These are phyloP conservation scores for Aphis gossypii DNA, from an alignment of 1,140 invertebrate genomes.

Conservation along the genomic window DNA sequence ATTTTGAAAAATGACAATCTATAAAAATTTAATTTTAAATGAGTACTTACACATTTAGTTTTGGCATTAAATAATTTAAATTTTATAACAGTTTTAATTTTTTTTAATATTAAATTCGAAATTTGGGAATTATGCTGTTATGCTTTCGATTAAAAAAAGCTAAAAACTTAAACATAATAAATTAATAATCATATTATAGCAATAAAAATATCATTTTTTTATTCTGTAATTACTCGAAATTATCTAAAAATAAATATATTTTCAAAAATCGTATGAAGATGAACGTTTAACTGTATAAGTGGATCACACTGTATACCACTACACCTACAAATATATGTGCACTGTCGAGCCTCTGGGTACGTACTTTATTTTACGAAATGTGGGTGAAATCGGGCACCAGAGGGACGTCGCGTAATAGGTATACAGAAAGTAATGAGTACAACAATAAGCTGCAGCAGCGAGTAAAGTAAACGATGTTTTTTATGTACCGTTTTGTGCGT, in stretches of 20 bases:
- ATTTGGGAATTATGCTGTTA: not conserved
- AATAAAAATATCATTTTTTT: not conserved
- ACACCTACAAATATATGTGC: not conserved
- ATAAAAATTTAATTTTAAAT: not conserved
- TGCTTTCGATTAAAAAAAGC: not conserved
- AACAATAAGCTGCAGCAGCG: not conserved
- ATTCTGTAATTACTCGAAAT: not conserved
- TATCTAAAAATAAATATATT: not conserved
- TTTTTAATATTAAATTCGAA: not conserved
- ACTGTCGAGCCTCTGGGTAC: not conserved
- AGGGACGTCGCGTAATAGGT: not conserved
- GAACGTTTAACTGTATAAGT: not conserved
- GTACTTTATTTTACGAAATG: not conserved
- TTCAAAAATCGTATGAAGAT: not conserved
- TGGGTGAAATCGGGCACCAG: constrained; percentile 6
- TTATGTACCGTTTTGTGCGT: not conserved
- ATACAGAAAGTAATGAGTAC: constrained; percentile 17
- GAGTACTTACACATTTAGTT: not conserved
- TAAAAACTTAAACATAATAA: not conserved
- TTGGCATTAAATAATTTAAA: not conserved
- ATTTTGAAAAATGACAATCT: not conserved
- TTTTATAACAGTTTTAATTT: not conserved
- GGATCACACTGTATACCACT: not conserved
- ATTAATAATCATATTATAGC: not conserved
- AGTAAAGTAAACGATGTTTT: not conserved